Evolutionary conservation across 2,113 vertebrate species (phyloP), one percentile per base, ranked within the genome.

Genomic region (Plestiodon gilberti): DNA sequence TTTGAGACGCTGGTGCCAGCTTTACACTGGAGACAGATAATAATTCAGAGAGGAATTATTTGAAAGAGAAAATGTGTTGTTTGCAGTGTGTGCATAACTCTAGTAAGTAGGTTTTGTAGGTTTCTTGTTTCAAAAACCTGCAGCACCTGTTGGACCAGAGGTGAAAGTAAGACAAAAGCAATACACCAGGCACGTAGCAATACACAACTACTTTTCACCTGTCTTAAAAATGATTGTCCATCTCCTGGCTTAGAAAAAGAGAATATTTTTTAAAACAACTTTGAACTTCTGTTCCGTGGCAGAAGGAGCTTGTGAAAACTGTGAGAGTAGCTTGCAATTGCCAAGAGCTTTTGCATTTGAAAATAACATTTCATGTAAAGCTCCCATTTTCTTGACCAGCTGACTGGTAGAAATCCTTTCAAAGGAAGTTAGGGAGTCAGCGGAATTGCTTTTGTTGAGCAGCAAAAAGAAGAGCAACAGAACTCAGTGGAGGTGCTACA

Each of bases 391-490:
- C 40, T 4, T 85, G 3, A 2, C 0, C 61, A 86, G 0, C 0
- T 88, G 78, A 73, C 38, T 76, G 33, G 57, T 73, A 77, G 33
- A 67, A 55, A 74, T 85, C 13, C 83, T 74, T 35, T 86, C 70
- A 86, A 40, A 85, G 59, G 87, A 62, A 71, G 43, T 85, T 75
- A 80, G 78, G 67, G 91, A 83, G 67, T 92, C 89, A 85, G n/a
- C 30, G 84, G 61, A 84, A 91, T 82, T 85, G 62, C 25, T 22
- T 79, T 79, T 62, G 73, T 90, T 88, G 76, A 89, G 71, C 17
- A 33, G 43, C 15, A 35, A 57, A 89, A 30, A 17, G 17, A 48
- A 73, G 14, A 81, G 64, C 89, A 89, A 84, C 78, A 0, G 75
- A 59, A 57, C 55, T 40, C 28, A 69, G 28, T 7, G 83, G 83